phyloP scores from a whole-genome alignment of 2,888 invertebrate genomes.

The Cephus pulcher region DNA sequence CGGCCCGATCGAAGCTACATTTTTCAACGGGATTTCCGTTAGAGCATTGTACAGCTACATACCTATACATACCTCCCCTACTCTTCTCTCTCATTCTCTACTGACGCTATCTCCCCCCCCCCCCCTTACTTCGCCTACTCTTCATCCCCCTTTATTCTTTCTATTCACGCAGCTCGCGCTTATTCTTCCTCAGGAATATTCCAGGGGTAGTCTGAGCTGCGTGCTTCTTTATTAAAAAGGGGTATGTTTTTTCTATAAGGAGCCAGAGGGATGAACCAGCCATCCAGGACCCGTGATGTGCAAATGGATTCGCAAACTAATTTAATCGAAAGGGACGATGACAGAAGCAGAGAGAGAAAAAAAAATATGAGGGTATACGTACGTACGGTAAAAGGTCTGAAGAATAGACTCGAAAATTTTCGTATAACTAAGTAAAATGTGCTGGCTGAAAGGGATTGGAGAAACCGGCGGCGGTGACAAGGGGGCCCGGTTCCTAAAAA shows the following conservation, averaged over 20 bases:
- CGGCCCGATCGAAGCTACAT: background rate
- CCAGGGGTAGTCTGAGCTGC: background rate
- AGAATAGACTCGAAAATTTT: background rate
- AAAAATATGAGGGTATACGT: background rate
- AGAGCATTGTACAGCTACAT: background rate
- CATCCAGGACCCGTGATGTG: background rate
- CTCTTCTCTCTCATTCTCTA: background rate
- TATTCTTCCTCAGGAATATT: background rate
- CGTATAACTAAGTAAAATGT: background rate
- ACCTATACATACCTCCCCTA: background rate
- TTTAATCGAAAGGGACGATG: constrained; percentile 8
- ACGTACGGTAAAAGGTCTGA: background rate
- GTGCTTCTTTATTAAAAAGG: constrained; percentile 14
- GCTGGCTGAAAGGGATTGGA: background rate
- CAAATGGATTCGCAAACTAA: constrained; percentile 17
- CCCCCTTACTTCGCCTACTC: background rate
- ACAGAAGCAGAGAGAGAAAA: background rate
- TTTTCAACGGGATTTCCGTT: background rate
- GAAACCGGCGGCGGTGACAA: background rate
- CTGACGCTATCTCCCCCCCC: background rate
- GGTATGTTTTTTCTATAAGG: constrained; percentile 13
- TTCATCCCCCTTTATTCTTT: background rate
- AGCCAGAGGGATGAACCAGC: constrained; percentile 3
- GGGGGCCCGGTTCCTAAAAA: background rate
- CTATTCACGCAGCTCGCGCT: background rate